These are phyloP conservation scores for Oryzias melastigma DNA, from an alignment of 2,113 vertebrate genomes.

Conservation along the genomic window DNA sequence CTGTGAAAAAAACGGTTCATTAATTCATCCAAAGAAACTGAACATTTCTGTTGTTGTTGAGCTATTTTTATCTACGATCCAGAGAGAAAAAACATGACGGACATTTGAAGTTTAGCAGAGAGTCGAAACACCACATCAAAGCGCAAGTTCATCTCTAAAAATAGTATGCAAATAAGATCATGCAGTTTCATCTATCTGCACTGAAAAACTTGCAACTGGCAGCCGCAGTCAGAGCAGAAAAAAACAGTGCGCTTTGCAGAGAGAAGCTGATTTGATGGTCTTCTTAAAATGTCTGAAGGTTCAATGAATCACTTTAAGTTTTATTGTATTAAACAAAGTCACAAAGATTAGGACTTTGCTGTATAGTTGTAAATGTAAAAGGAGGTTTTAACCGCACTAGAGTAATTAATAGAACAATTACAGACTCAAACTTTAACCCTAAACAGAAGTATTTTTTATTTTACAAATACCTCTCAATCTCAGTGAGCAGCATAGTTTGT, in stretches of 20 bases:
- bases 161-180: conserved; percentile 55
- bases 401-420: no score
- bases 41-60: background rate
- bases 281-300: background rate
- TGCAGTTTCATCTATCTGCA: conserved; percentile 26
- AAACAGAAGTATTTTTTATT: no score
- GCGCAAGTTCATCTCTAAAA: conserved; percentile 48
- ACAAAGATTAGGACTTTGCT: no score
- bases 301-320: background rate
- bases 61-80: conserved; percentile 14
- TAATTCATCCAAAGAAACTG: no score
- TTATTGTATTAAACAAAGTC: no score
- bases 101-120: conserved; percentile 21
- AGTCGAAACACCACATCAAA: conserved; percentile 50
- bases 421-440: no score
- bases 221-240: conserved; percentile 2
- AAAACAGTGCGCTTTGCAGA: conserved; percentile 7
- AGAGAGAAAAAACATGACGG: conserved; percentile 14
- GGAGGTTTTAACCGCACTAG: no score
- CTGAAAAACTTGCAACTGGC: conserved; percentile 23
- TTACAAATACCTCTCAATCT: no score
- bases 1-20: no score
- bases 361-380: no score
- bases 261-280: background rate
- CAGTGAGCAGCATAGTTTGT: no score